phyloP scores from a whole-genome alignment of 2,113 vertebrate species.

The Micromys minutus region DNA sequence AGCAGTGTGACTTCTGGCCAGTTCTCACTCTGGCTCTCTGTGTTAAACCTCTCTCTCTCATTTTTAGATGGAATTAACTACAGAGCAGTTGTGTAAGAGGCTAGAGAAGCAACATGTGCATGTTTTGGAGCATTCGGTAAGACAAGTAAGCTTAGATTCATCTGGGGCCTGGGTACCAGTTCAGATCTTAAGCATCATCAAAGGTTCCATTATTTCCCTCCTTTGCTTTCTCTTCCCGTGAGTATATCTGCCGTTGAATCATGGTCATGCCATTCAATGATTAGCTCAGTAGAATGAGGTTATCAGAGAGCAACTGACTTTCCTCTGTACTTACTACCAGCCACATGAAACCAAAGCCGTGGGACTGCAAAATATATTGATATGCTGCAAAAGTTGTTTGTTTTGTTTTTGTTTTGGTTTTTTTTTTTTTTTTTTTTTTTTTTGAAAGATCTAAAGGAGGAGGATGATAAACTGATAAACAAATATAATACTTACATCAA shows the following conservation, averaged over 20 bases:
- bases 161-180: conserved; percentile 57
- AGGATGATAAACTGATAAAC: background rate
- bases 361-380: background rate
- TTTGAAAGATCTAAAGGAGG: background rate
- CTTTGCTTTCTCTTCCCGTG: conserved; percentile 51
- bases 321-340: conserved; percentile 1
- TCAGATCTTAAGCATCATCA: conserved; percentile 71
- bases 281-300: conserved; percentile 73
- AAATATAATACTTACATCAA: background rate
- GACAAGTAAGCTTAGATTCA: conserved; percentile 71
- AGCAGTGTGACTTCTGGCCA: background rate
- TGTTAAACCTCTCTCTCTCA: conserved; percentile 26
- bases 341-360: background rate
- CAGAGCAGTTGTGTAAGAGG: background rate
- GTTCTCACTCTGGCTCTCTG: background rate
- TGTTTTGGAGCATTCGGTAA: background rate
- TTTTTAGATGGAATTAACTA: background rate
- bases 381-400: background rate
- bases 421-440: too few species aligned
- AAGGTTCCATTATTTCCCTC: conserved; percentile 65
- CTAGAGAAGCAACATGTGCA: background rate
- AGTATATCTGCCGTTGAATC: conserved; percentile 68
- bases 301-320: conserved; percentile 43
- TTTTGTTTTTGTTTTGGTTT: too few species aligned
- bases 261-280: conserved; percentile 49